Evolutionary conservation across 2,888 invertebrate species (phyloP).

Genomic region (Pyrocoelia pectoralis): DNA sequence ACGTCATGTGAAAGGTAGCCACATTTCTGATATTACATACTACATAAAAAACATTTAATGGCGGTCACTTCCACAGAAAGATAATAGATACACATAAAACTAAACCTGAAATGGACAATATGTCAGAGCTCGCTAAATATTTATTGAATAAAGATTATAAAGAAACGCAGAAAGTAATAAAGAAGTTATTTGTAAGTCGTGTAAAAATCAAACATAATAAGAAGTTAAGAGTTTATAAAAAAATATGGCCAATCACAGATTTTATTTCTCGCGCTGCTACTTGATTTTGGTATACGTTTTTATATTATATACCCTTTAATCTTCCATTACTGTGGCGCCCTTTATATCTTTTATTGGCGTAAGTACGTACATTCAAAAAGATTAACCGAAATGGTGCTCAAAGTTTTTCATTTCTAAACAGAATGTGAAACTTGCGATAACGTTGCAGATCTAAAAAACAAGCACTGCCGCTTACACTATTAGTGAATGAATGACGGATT

Average conservation of each 20-base stretch:
- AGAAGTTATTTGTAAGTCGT: background rate
- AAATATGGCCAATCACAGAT: background rate
- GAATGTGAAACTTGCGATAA: too few species aligned
- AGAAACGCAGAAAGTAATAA: background rate
- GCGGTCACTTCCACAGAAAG: too few species aligned
- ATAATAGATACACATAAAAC: background rate
- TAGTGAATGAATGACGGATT: too few species aligned
- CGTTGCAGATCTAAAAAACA: too few species aligned
- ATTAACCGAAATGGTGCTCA: too few species aligned
- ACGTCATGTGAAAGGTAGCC: too few species aligned
- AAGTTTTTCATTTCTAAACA: too few species aligned
- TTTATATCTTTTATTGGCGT: too few species aligned
- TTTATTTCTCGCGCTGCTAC: background rate
- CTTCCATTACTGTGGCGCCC: background rate
- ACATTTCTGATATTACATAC: too few species aligned
- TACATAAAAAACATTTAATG: too few species aligned
- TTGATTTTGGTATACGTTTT: background rate
- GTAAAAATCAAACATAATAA: background rate
- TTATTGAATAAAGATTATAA: background rate
- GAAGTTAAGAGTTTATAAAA: background rate
- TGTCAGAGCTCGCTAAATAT: background rate
- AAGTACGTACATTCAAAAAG: too few species aligned
- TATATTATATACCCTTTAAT: background rate
- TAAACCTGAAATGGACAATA: background rate
- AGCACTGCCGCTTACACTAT: too few species aligned